Evolutionary conservation across 2,797 vertebrate genomes (phyloP), one percentile per base, ranked within the genome.

Genomic region (Chanos chanos): DNA sequence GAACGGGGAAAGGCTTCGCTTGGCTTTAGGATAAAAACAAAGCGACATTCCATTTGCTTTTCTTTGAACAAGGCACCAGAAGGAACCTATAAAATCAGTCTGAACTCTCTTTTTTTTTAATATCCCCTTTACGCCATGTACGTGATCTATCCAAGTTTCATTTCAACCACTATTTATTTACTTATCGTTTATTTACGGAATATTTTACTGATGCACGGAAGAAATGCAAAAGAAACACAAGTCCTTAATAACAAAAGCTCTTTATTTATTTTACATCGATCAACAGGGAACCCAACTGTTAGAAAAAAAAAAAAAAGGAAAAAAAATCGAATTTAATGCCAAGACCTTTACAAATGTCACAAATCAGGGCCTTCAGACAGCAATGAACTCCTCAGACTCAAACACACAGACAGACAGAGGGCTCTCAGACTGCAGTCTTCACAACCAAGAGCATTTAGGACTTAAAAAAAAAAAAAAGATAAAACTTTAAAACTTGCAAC

Each of bases 181-280:
- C 33, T 47, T 15, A 45, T 30, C 7, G 24, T 36, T 30, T 49
- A 51, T 33, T 47, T 15, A 45, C 10, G 48, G 28, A 18, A 34
- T n/a, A 36, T n/a, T 49, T 8, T 27, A 24, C 39, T 31, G 39
- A 51, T 7, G 4, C 25, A 9, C 15, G 25, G 44, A 41, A 33
- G 34, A 72, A 45, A 81, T 81, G 27, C 56, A 72, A 53, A 77
- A 76, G 9, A 71, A 59, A 72, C 16, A 52, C 70, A 62, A 41
- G 34, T 72, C 34, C n/a, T 73, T 70, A 74, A 54, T 72, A 84
- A 78, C 79, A 81, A 71, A 68, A 74, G 51, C 47, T 50, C 55
- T 85, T 88, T 87, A 86, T 85, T 88, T 80, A 73, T 74, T 83
- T 75, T 80, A 83, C 76, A 85, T 84, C 68, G 73, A 85, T 86